A percentile compares a stretch with the other conserved stretches of the same genome.
phyloP scores from a whole-genome alignment of 2,888 invertebrate species.

The Noctua janthina region DNA sequence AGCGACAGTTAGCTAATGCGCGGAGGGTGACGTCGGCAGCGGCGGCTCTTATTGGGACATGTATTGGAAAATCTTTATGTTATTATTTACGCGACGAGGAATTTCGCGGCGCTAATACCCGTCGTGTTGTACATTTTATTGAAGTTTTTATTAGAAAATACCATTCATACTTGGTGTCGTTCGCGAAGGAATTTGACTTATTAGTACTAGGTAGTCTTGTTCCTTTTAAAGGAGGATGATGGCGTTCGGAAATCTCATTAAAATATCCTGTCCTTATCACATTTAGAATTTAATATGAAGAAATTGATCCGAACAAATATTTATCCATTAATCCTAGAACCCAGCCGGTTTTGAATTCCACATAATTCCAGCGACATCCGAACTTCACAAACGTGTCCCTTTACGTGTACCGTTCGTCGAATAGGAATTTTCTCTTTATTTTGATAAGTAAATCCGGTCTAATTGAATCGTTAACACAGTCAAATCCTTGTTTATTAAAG shows the following conservation, averaged over 20 bases:
- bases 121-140: constrained; percentile 82
- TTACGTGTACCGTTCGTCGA: constrained; percentile 13
- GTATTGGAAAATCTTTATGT: constrained; percentile 87
- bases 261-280: constrained; percentile 70
- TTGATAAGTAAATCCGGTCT: constrained; percentile 9
- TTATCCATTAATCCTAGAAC: constrained; percentile 25
- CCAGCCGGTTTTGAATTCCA: constrained; percentile 26
- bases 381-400: constrained; percentile 31
- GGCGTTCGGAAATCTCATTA: constrained; percentile 71
- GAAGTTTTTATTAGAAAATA: constrained; percentile 87
- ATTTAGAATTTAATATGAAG: constrained; percentile 61
- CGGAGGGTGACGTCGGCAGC: constrained; percentile 49
- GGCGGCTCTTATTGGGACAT: constrained; percentile 77
- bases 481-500: constrained; percentile 70
- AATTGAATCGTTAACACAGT: constrained; percentile 10
- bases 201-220: constrained; percentile 68
- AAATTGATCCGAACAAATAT: constrained; percentile 53
- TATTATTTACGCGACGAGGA: constrained; percentile 84
- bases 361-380: constrained; percentile 17
- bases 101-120: constrained; percentile 84
- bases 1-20: constrained; percentile 60
- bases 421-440: constrained; percentile 20
- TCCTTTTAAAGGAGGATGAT: constrained; percentile 54
- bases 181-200: constrained; percentile 73
- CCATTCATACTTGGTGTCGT: constrained; percentile 76